A percentile compares a stretch with the other conserved stretches of the same genome.
phyloP scores from a whole-genome alignment of 2,888 invertebrate genomes.

The Aethes cnicana region DNA sequence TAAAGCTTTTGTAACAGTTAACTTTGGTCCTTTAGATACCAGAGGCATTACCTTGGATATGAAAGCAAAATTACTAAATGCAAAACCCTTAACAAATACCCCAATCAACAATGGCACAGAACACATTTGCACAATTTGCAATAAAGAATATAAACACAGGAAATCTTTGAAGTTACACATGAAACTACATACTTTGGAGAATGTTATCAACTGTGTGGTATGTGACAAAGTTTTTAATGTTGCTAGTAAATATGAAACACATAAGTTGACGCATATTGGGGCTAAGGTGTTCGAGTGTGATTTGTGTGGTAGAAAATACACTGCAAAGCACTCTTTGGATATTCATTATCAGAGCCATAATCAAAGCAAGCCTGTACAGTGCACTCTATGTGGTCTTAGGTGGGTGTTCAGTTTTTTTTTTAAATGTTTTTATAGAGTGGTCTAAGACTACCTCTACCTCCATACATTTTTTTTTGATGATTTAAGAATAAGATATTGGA shows the following conservation, averaged over 20 bases:
- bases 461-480: no score
- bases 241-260: conserved; percentile 48
- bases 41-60: background rate
- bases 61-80: background rate
- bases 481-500: no score
- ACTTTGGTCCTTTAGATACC: background rate
- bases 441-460: no score
- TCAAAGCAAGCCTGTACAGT: conserved; percentile 33
- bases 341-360: conserved; percentile 51
- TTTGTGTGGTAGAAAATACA: conserved; percentile 51
- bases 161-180: conserved; percentile 29
- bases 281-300: conserved; percentile 53
- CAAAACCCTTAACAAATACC: no score
- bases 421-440: background rate
- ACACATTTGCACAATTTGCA: conserved; percentile 4
- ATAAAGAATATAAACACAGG: conserved; percentile 22
- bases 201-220: conserved; percentile 24
- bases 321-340: conserved; percentile 54
- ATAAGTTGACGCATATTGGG: conserved; percentile 54
- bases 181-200: conserved; percentile 23
- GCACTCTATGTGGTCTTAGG: conserved; percentile 35
- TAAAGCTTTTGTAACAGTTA: background rate
- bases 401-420: conserved; percentile 22
- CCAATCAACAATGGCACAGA: background rate
- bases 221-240: conserved; percentile 34